Percentiles rank a stretch among this genome's conserved stretches.
phyloP scores from a whole-genome alignment of 2,888 invertebrate genomes.

The Stenodera caucasica region DNA sequence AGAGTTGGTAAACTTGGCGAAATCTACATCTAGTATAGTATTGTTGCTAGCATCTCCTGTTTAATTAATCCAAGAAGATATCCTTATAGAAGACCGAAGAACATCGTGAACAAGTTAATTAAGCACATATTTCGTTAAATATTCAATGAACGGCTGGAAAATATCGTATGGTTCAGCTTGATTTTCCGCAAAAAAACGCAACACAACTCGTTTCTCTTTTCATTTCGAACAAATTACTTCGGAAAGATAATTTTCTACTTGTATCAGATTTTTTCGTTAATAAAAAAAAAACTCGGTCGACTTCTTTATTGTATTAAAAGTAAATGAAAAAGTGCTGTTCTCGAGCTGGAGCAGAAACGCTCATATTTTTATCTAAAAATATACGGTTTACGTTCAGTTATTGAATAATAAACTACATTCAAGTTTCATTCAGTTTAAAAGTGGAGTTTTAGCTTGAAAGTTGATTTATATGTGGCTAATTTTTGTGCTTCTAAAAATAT shows the following conservation, averaged over 20 bases:
- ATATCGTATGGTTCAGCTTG: not conserved
- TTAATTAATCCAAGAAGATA: slow-evolving; percentile 5
- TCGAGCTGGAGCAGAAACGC: not conserved
- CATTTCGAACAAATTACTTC: not conserved
- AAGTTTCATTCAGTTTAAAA: slow-evolving; percentile 4
- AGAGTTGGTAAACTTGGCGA: not conserved
- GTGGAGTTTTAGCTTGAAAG: slow-evolving; percentile 3
- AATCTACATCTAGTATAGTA: not conserved
- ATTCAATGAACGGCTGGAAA: not conserved
- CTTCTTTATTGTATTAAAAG: slow-evolving; percentile 4
- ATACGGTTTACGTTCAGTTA: not conserved
- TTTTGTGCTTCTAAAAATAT: not conserved
- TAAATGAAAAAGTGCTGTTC: not conserved
- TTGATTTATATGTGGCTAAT: slow-evolving; percentile 1
- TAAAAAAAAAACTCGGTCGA: not conserved
- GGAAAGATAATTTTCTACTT: not conserved
- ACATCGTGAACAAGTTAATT: slow-evolving; percentile 5
- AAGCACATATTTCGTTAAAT: slow-evolving; percentile 5
- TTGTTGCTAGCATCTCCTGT: not conserved
- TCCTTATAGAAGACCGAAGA: not conserved
- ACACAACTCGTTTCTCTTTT: not conserved
- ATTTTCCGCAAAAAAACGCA: not conserved
- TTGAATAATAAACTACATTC: not conserved
- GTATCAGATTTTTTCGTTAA: not conserved
- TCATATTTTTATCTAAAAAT: not conserved